Evolutionary conservation across 2,113 vertebrate species (phyloP), one percentile per base, ranked within the genome.

Genomic region (Aleadryas rufinucha): DNA sequence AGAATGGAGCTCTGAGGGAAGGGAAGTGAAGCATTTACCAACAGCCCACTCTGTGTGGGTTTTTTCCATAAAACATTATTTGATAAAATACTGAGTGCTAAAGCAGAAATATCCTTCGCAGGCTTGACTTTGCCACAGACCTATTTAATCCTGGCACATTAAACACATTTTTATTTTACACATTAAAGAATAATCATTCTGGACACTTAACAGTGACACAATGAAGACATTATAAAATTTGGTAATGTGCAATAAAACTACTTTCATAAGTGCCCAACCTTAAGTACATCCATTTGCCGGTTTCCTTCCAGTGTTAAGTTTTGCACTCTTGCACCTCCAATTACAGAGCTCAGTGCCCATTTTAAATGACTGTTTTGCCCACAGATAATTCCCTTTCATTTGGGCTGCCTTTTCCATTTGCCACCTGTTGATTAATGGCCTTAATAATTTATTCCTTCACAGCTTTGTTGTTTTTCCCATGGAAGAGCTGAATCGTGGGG

Each of bases 171-270:
- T 96, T 88, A 93, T 95, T 91, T 89, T 59, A 89, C 53, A 83
- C 90, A 86, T 94, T 93, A 90, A 95, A 84, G 26, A 93, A 42
- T 37, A 86, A 45, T 50, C 93, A 93, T 91, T 83, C 87, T 49
- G 74, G 71, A 74, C 59, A 71, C 76, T 96, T 85, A 93, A 71
- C 56, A 64, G 56, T 76, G 93, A 83, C 74, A 89, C 74, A 85
- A 80, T 44, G 50, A 88, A 96, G 91, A 85, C 63, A 63, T 76
- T 83, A 76, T 89, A 80, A 91, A 93, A 95, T 91, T 66, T 52
- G 28, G 27, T 88, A 83, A 90, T 37, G 71, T 80, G 63, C 85
- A 91, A 30, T 95, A 80, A 93, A 96, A 42, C 59, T 35, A 2
- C 75, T 72, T 93, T 77, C 30, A n/a, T 47, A 80, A 77, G 63